A percentile compares a stretch with the other conserved stretches of the same genome.
Conservation (phyloP, 1,140 invertebrate species). For the Sycophila sp. region DNA sequence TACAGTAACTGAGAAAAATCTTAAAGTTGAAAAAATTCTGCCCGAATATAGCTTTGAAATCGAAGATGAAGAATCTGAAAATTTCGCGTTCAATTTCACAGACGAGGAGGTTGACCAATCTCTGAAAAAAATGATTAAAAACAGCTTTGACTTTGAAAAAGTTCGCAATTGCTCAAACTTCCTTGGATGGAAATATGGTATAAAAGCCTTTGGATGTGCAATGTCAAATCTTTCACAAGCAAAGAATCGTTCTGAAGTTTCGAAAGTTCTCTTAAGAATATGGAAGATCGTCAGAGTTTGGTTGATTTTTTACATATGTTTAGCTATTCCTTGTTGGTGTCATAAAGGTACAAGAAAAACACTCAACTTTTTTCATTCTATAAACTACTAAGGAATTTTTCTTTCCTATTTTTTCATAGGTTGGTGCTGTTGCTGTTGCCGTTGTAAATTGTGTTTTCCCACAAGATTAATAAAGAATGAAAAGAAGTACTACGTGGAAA, state of each 20-base stretch:
- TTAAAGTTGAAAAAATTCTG: constrained; percentile 48
- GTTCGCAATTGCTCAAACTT: constrained; percentile 53
- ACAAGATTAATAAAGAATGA: constrained; percentile 45
- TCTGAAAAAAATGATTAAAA: constrained; percentile 39
- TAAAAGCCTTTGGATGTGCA: constrained; percentile 50
- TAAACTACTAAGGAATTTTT: too few species aligned
- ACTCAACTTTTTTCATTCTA: too few species aligned
- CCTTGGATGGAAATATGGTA: constrained; percentile 44
- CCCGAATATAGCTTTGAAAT: constrained; percentile 52
- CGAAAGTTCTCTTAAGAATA: constrained; percentile 41
- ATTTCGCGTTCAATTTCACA: constrained; percentile 47
- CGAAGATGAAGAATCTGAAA: constrained; percentile 30
- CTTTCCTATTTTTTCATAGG: constrained; percentile 44
- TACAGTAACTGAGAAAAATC: not conserved
- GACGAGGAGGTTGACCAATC: constrained; percentile 40
- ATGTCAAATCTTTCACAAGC: constrained; percentile 44
- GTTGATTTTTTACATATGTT: constrained; percentile 52
- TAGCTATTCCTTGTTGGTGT: constrained; percentile 57
- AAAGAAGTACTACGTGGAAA: constrained; percentile 51
- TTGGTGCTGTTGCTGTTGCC: constrained; percentile 59
- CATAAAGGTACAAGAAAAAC: constrained; percentile 48
- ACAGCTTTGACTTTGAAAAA: constrained; percentile 43
- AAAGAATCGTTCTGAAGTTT: constrained; percentile 39
- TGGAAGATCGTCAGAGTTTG: constrained; percentile 52
- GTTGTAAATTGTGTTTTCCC: constrained; percentile 54